Conservation (phyloP, 2,113 vertebrate genomes). For the Actenoides hombroni region DNA sequence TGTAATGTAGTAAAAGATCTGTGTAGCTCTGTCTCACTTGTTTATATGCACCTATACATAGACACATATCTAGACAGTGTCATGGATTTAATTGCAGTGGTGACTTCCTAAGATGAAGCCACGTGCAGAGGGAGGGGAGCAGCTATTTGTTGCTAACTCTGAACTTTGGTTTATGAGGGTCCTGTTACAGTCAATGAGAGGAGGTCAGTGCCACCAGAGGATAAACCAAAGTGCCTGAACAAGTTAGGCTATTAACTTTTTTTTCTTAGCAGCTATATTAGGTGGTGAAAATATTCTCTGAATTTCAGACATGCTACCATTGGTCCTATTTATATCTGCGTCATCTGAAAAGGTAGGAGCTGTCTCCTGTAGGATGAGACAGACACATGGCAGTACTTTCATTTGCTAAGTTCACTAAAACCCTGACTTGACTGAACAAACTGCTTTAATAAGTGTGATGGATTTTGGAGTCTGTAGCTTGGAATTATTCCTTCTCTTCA, state of each 20-base stretch:
- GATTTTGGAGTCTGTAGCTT: conserved; percentile 37
- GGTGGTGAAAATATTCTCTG: neutral
- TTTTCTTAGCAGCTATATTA: neutral
- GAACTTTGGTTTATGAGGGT: conserved; percentile 4
- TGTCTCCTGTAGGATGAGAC: neutral
- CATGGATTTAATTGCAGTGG: neutral
- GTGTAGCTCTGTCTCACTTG: neutral
- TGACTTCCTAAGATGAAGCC: neutral
- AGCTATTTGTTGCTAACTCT: neutral
- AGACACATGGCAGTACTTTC: neutral
- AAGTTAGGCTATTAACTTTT: neutral
- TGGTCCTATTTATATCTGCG: conserved; percentile 20
- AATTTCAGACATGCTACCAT: neutral
- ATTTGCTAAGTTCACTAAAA: neutral
- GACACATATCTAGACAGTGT: neutral
- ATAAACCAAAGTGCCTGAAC: neutral
- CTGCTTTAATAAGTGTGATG: conserved; percentile 41
- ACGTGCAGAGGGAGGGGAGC: neutral
- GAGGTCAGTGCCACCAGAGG: neutral
- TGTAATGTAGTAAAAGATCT: neutral
- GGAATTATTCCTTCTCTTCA: conserved; percentile 49
- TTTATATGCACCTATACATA: accelerated
- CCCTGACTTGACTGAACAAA: conserved; percentile 29
- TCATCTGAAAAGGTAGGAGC: neutral
- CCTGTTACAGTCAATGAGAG: neutral